Evolutionary conservation across 1,140 invertebrate genomes (phyloP), one percentile per base, ranked within the genome.

Genomic region (Neelides sp.): DNA sequence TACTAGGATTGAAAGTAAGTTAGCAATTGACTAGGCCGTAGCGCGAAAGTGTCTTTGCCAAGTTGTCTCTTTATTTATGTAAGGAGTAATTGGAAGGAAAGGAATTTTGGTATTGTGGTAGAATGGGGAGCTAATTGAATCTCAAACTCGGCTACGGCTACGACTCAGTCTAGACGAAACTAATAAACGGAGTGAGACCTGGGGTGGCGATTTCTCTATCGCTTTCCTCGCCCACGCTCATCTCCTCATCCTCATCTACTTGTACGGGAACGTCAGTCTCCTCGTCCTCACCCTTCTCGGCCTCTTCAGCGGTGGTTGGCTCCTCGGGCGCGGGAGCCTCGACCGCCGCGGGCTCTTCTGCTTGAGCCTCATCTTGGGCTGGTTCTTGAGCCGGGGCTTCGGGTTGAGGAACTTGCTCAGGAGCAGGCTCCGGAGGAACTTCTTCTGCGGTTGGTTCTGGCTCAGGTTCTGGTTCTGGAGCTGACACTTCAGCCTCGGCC

Each of bases 401-500:
- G 20, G 5, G 19, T 23, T 4, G 12, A 43, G 41, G 41, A 12
- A 24, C 24, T 23, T 10, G 19, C 4, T 4, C 19, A 22, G 41
- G 5, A 43, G 41, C 8, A 26, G 20, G 7, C 41, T 8, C 41
- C 17, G 10, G 19, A 23, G 37, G 17, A 19, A 19, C 17, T 40
- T 35, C 45, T 5, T 19, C 7, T 48, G 34, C 45, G 23, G 43
- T 34, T 7, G 32, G 23, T 4, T 5, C 19, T 2, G 45, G 45
- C 27, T 34, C 45, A 36, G 45, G 5, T n/a, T 35, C 32, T 35
- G 8, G 30, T 36, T 48, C 45, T 5, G 45, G 30, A 23, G 23
- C 8, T 8, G 13, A 4, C 10, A 22, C 43, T 2, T 17, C 43
- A 3, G 19, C 7, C 26, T 27, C 27, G 23, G 4, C 19, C 4